Conservation (phyloP, 2,797 vertebrate species). For the Gallinago solitaria region DNA sequence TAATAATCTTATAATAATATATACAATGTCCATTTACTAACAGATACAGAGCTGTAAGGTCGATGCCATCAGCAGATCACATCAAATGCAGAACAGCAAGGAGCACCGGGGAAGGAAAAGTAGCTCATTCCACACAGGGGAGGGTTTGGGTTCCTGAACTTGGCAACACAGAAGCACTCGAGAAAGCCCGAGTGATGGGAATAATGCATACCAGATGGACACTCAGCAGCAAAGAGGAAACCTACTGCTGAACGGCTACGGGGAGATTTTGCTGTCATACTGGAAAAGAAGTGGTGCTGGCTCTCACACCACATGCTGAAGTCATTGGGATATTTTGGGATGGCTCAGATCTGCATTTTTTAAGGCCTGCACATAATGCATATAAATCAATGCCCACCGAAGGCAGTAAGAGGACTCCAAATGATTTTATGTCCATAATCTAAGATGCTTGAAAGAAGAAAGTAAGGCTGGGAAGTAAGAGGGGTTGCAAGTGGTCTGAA, state of each 20-base stretch:
- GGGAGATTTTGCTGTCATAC: conserved; percentile 37
- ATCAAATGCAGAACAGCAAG: background rate
- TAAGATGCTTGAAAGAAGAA: background rate
- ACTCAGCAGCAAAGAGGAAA: conserved; percentile 45
- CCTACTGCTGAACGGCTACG: conserved; percentile 18
- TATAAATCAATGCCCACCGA: background rate
- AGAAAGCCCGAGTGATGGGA: conserved; percentile 22
- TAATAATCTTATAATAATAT: background rate
- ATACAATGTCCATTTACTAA: background rate
- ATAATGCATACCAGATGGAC: conserved; percentile 52
- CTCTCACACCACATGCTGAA: conserved; percentile 19
- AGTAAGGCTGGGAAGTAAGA: background rate
- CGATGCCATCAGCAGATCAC: background rate
- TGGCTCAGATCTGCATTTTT: background rate
- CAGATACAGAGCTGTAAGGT: background rate
- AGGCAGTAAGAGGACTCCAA: background rate
- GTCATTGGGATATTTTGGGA: conserved; percentile 44
- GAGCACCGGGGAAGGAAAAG: background rate
- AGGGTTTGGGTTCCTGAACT: background rate
- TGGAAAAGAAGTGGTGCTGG: conserved; percentile 47
- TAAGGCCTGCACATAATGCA: background rate
- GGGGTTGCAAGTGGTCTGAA: background rate
- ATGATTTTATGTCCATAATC: background rate
- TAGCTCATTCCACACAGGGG: background rate
- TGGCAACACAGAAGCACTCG: background rate